Percentiles rank a stretch among this genome's conserved stretches.
phyloP scores from a whole-genome alignment of 2,797 vertebrate genomes.

The Anas bernieri region DNA sequence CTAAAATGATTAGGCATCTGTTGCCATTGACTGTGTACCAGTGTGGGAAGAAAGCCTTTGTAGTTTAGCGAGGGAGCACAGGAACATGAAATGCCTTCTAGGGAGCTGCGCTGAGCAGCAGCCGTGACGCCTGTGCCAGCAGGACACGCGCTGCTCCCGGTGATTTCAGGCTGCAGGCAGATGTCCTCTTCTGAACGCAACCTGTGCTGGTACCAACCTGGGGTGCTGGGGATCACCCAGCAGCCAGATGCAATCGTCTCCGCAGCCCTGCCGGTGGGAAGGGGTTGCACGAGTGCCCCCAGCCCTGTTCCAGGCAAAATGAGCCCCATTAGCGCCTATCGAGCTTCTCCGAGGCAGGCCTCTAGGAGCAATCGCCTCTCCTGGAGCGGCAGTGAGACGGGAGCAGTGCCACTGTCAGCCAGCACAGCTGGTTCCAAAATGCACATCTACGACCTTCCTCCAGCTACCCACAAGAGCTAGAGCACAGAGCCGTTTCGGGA shows the following conservation, averaged over 20 bases:
- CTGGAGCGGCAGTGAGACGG: neutral
- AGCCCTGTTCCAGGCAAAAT: neutral
- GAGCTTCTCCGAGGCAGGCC: neutral
- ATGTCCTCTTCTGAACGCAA: slow-evolving; percentile 1
- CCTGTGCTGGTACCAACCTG: neutral
- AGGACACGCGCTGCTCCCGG: neutral
- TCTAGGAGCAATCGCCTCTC: neutral
- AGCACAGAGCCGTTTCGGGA: neutral
- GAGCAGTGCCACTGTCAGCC: neutral
- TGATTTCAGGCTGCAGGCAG: slow-evolving; percentile 28
- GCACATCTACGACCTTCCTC: neutral
- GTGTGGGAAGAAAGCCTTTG: neutral
- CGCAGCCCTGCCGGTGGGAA: neutral
- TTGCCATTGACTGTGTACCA: neutral
- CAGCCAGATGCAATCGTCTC: neutral
- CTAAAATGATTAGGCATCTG: neutral
- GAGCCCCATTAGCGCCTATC: neutral
- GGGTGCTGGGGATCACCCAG: neutral
- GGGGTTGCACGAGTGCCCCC: neutral
- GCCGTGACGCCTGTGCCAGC: neutral
- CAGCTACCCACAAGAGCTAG: neutral
- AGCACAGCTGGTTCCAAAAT: neutral
- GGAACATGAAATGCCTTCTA: neutral
- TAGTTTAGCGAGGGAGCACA: neutral
- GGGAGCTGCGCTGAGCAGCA: neutral